These are phyloP conservation scores for Lerista edwardsae DNA, from an alignment of 2,797 vertebrate genomes.

Conservation along the genomic window DNA sequence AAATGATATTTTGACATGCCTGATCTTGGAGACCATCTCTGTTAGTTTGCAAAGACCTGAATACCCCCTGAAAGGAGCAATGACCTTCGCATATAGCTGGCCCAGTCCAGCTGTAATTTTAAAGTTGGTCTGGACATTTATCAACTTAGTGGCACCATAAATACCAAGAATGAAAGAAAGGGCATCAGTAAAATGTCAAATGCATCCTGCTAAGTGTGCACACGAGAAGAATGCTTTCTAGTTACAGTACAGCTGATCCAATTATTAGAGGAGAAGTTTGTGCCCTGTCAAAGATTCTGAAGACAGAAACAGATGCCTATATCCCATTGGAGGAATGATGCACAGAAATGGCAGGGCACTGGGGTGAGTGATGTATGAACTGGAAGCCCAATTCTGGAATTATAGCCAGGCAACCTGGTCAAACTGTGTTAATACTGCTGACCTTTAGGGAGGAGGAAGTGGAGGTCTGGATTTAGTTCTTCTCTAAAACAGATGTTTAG, in stretches of 20 bases:
- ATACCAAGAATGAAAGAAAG: not conserved
- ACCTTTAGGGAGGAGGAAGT: not conserved
- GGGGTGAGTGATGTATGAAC: not conserved
- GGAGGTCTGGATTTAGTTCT: not conserved
- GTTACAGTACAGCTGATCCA: not conserved
- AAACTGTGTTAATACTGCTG: not conserved
- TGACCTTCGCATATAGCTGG: constrained; percentile 27
- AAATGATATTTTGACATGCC: not conserved
- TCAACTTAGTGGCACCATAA: not conserved
- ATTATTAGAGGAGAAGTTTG: not conserved
- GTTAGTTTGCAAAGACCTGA: not conserved
- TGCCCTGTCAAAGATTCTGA: not conserved
- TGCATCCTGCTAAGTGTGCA: constrained; percentile 6
- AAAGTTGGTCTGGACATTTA: not conserved
- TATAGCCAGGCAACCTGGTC: not conserved
- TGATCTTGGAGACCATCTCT: not conserved
- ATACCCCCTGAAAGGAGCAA: not conserved
- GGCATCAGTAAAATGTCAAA: not conserved
- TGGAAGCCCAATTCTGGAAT: not conserved
- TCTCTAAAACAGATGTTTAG: not conserved
- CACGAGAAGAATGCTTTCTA: not conserved
- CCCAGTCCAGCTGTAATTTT: constrained; percentile 20
- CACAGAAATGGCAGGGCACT: not conserved
- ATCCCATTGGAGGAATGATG: not conserved
- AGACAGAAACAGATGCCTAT: not conserved